Percentiles rank a stretch among this genome's conserved stretches.
Evolutionary conservation across 2,797 vertebrate genomes (phyloP).

Genomic region (Bucorvus abyssinicus): DNA sequence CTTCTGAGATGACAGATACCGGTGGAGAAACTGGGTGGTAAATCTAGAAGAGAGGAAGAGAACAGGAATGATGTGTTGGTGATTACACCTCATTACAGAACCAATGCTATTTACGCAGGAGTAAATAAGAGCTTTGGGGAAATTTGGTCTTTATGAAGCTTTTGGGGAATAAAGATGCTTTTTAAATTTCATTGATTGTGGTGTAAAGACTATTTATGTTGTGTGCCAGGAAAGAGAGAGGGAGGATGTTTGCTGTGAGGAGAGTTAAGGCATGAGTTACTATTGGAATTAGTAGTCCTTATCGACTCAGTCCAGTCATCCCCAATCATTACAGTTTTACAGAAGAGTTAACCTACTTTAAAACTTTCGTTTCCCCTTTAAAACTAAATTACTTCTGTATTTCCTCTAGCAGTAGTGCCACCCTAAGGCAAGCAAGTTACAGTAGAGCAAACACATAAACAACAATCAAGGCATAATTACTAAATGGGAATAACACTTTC

Average conservation of each 20-base stretch:
- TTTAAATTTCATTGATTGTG: neutral
- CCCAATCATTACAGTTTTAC: conserved; percentile 73
- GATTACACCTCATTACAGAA: neutral
- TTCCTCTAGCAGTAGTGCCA: conserved; percentile 69
- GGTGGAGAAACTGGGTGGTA: neutral
- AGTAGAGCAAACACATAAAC: conserved; percentile 76
- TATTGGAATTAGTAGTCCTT: conserved; percentile 73
- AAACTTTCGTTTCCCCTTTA: conserved; percentile 80
- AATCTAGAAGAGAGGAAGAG: neutral
- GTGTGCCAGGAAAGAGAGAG: neutral
- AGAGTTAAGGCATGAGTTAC: conserved; percentile 78
- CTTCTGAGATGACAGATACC: neutral
- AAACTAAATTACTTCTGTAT: conserved; percentile 77
- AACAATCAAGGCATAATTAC: conserved; percentile 77
- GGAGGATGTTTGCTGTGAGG: conserved; percentile 18
- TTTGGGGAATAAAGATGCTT: neutral
- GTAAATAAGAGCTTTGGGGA: conserved; percentile 14
- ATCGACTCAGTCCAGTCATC: conserved; percentile 71
- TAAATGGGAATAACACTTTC: conserved; percentile 64
- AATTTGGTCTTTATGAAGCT: neutral
- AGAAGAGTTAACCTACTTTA: conserved; percentile 78
- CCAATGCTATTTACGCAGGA: neutral
- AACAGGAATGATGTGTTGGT: neutral
- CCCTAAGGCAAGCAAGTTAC: conserved; percentile 72
- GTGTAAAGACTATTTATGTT: conserved; percentile 9